Conservation (phyloP, 2,113 vertebrate genomes). For the Bubo bubo region DNA sequence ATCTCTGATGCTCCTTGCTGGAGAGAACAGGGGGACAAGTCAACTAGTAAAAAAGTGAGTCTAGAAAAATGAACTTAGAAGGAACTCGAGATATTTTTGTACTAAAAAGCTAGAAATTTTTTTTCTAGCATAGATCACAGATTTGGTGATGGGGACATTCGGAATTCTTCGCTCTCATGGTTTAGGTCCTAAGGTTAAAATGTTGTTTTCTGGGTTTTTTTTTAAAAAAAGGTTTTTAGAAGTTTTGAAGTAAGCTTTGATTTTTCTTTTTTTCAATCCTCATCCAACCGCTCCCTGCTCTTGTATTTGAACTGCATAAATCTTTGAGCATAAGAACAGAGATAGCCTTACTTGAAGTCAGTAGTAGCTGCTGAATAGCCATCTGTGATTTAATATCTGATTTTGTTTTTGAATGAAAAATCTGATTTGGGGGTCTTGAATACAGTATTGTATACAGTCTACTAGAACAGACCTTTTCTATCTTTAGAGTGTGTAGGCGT, state of each 20-base stretch:
- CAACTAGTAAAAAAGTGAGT: background rate
- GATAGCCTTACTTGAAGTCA: background rate
- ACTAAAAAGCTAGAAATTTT: background rate
- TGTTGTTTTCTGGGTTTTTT: background rate
- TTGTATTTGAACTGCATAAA: background rate
- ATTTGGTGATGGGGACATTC: background rate
- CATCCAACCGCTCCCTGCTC: background rate
- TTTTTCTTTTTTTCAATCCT: background rate
- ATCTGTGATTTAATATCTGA: conserved; percentile 29
- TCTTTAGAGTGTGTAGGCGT: background rate
- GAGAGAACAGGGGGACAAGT: background rate
- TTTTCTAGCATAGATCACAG: background rate
- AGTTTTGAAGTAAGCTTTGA: conserved; percentile 28
- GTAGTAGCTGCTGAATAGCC: conserved; percentile 41
- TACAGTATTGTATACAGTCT: conserved; percentile 23
- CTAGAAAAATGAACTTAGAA: background rate
- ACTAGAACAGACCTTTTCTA: conserved; percentile 37
- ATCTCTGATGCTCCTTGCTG: background rate
- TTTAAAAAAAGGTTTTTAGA: background rate
- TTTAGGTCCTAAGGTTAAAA: conserved; percentile 16
- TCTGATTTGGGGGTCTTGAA: conserved; percentile 49
- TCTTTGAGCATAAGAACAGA: background rate
- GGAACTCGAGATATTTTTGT: background rate
- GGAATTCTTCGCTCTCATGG: background rate
- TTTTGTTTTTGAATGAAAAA: conserved; percentile 1